Conservation (phyloP, 2,797 vertebrate species). For the Rhinophrynus dorsalis region DNA sequence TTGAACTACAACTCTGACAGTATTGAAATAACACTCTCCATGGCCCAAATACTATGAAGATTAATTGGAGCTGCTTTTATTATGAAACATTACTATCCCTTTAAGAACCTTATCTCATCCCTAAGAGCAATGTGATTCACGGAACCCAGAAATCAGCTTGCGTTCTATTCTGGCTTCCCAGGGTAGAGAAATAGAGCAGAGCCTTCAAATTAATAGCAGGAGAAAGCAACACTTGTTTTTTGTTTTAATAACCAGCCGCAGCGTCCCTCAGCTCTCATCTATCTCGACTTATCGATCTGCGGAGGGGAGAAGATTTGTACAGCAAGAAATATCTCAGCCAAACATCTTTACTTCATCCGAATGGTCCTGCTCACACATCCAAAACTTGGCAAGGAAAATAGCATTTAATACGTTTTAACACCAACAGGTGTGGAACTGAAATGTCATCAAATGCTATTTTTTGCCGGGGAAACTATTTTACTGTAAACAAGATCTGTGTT, state of each 20-base stretch:
- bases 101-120: not conserved
- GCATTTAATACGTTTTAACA: too few relatives aligned
- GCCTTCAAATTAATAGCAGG: slow-evolving; percentile 5
- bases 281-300: not conserved
- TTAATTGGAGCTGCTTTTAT: too few relatives aligned
- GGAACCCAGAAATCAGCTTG: not conserved
- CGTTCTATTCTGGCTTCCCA: not conserved
- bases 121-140: too few relatives aligned
- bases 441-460: too few relatives aligned
- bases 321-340: not conserved
- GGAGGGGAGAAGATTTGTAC: not conserved
- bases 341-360: not conserved
- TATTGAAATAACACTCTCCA: too few relatives aligned
- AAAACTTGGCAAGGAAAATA: not conserved
- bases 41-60: too few relatives aligned
- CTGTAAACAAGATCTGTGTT: too few relatives aligned
- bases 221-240: not conserved
- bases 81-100: not conserved
- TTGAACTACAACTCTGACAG: too few relatives aligned
- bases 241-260: slow-evolving; percentile 2
- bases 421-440: too few relatives aligned
- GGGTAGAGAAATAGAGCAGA: not conserved
- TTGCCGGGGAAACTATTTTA: too few relatives aligned
- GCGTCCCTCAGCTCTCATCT: not conserved
- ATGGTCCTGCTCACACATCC: not conserved